Percentiles rank a stretch among this genome's conserved stretches.
Conservation (phyloP, 2,797 vertebrate genomes). For the Sebastes reedi region DNA sequence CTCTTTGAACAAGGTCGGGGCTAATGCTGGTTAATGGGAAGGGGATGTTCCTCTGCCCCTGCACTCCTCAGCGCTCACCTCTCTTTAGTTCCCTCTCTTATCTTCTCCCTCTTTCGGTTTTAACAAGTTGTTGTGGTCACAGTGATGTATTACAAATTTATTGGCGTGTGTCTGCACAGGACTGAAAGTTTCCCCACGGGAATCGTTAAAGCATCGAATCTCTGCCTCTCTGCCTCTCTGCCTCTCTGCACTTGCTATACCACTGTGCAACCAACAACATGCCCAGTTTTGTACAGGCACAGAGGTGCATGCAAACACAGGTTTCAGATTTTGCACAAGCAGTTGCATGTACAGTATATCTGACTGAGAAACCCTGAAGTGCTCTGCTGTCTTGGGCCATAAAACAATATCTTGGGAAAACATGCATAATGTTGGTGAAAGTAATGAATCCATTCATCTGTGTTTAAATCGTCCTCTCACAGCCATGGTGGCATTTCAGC, state of each 20-base stretch:
- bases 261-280: neutral
- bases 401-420: constrained; percentile 27
- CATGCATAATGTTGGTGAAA: constrained; percentile 1
- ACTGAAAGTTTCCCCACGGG: neutral
- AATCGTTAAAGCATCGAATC: constrained; percentile 10
- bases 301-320: neutral
- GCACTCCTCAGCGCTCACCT: constrained; percentile 35
- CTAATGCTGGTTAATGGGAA: constrained; percentile 68
- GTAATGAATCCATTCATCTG: constrained; percentile 31
- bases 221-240: neutral
- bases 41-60: constrained; percentile 63
- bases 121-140: constrained; percentile 31
- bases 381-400: constrained; percentile 4
- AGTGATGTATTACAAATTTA: constrained; percentile 14
- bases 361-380: neutral
- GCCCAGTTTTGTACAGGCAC: neutral
- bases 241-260: neutral
- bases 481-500: neutral
- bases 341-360: constrained; percentile 2
- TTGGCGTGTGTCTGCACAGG: neutral
- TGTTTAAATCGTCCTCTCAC: constrained; percentile 18
- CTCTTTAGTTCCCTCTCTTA: constrained; percentile 13
- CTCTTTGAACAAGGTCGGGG: constrained; percentile 66
- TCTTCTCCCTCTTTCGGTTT: constrained; percentile 30
- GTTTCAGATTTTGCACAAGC: neutral